A percentile compares a stretch with the other conserved stretches of the same genome.
These are phyloP conservation scores for Gobio gobio DNA, from an alignment of 2,113 vertebrate species.

Conservation along the genomic window DNA sequence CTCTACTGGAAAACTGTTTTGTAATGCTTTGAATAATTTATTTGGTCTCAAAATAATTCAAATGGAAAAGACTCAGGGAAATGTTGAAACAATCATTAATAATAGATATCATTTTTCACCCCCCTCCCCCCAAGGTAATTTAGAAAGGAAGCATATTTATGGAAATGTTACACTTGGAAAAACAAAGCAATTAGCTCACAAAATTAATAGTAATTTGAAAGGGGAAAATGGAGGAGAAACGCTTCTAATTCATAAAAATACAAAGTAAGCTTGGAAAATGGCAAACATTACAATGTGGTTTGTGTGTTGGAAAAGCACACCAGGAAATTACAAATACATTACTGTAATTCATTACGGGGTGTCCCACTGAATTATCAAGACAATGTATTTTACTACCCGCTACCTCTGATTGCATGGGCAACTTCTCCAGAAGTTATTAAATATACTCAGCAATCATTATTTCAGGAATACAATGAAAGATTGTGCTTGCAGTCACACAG, in stretches of 20 bases:
- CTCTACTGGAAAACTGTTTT: slow-evolving; percentile 55
- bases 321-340: slow-evolving; percentile 35
- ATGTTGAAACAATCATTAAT: slow-evolving; percentile 74
- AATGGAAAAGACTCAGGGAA: slow-evolving; percentile 67
- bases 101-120: slow-evolving; percentile 69
- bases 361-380: neutral
- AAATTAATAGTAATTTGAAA: slow-evolving; percentile 68
- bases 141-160: slow-evolving; percentile 68
- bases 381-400: neutral
- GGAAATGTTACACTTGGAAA: slow-evolving; percentile 71
- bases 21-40: slow-evolving; percentile 72
- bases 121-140: slow-evolving; percentile 62
- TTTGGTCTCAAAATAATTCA: slow-evolving; percentile 71
- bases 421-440: neutral
- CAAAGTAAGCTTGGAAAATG: slow-evolving; percentile 43
- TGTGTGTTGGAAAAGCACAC: slow-evolving; percentile 8
- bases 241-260: slow-evolving; percentile 60
- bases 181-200: slow-evolving; percentile 69
- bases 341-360: neutral
- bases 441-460: neutral
- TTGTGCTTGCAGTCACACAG: neutral
- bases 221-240: slow-evolving; percentile 58
- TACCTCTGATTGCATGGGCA: slow-evolving; percentile 7
- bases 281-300: neutral
- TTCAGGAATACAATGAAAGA: slow-evolving; percentile 13